Percentiles rank a stretch among this genome's conserved stretches.
These are phyloP conservation scores for Amphiprion ocellaris DNA, from an alignment of 2,113 vertebrate species.

Conservation along the genomic window DNA sequence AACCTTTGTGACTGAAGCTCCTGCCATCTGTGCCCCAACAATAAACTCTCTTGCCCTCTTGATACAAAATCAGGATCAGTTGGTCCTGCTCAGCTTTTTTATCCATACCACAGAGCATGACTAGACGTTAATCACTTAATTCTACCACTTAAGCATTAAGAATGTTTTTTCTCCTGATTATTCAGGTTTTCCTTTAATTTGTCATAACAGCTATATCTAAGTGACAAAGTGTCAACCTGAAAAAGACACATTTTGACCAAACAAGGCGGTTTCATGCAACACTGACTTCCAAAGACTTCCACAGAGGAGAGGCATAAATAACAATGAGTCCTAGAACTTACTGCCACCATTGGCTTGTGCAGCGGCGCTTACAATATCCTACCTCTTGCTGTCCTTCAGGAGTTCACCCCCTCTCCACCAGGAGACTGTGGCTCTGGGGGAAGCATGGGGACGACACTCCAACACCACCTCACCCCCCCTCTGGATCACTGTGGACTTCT, in stretches of 20 bases:
- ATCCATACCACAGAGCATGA: too few relatives aligned
- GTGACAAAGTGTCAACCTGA: background rate
- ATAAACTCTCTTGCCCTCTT: too few relatives aligned
- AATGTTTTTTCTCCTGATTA: too few relatives aligned
- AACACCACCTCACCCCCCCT: constrained; percentile 88
- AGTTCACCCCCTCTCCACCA: constrained; percentile 87
- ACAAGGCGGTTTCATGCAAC: constrained; percentile 25
- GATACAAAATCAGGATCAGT: too few relatives aligned
- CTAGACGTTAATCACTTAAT: too few relatives aligned
- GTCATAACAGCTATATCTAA: background rate
- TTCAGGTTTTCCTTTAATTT: too few relatives aligned
- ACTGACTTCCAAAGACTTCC: constrained; percentile 37
- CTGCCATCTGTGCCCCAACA: too few relatives aligned
- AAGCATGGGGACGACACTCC: constrained; percentile 87
- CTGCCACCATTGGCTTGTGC: constrained; percentile 32
- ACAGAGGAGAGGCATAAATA: constrained; percentile 55
- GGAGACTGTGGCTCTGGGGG: constrained; percentile 86
- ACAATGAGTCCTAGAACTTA: constrained; percentile 45
- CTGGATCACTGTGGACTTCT: constrained; percentile 86
- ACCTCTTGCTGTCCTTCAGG: constrained; percentile 87
- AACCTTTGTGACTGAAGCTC: too few relatives aligned
- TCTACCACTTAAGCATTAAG: too few relatives aligned
- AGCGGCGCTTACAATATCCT: constrained; percentile 52
- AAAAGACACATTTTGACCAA: background rate
- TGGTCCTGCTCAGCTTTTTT: too few relatives aligned